Evolutionary conservation across 2,113 vertebrate species (phyloP), one percentile per base, ranked within the genome.

Genomic region (Terrapene triunguis): DNA sequence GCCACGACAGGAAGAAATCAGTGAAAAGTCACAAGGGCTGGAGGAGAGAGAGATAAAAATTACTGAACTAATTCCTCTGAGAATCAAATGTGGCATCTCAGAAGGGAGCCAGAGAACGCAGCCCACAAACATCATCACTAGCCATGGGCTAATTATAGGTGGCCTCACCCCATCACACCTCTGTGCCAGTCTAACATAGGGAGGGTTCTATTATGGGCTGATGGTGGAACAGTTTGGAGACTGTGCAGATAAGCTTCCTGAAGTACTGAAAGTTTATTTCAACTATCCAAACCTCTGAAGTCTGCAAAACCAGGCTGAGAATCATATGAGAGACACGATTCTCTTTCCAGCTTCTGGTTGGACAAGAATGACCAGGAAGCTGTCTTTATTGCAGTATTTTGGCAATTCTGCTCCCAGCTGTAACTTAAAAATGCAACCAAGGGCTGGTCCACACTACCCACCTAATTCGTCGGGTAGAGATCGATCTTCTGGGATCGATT

Each of bases 41-140:
- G n/a, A 69, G 90, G 54, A 93, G 44, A 53, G 85, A 93, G 47
- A 97, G 85, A 94, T 85, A 95, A 93, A 97, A 91, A 44, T 29
- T 12, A 95, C 92, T 84, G 78, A 72, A 38, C 80, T 74, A 91
- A 96, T 96, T 92, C 92, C 87, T 87, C 88, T 59, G 92, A 82
- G 74, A 95, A 88, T 87, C 57, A 62, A 88, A 21, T 2, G 16
- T 94, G 95, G 92, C 95, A 84, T 95, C 92, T 83, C 92, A 82
- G 94, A 96, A 96, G 78, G 72, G 57, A 97, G 90, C 80, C 88
- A 86, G 62, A 89, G 89, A 93, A 88, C 24, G 5, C 72, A 95
- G 85, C 47, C n/a, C 89, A 80, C 5, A 2, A 89, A 29, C 76
- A 82, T 47, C n/a, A 22, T 21, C 35, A 21, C 2, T 10, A 80